Conservation (phyloP, 2,797 vertebrate species). For the Sebastes minor region DNA sequence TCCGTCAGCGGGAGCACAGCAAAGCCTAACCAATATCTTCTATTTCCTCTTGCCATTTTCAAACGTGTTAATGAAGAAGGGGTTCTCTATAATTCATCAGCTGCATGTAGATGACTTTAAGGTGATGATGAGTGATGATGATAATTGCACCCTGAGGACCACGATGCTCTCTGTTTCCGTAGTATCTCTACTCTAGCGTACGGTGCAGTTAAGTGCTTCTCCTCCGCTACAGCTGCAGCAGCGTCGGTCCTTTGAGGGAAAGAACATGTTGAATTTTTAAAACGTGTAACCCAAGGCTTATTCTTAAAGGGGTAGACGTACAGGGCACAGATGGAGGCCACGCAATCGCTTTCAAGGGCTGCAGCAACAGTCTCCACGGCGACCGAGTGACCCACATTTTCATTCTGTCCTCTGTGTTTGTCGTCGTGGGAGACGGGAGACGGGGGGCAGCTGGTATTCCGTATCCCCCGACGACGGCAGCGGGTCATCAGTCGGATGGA, state of each 20-base stretch:
- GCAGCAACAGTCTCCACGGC: slow-evolving; percentile 52
- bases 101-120: neutral
- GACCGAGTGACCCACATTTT: slow-evolving; percentile 68
- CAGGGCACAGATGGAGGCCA: slow-evolving; percentile 29
- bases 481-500: slow-evolving; percentile 1
- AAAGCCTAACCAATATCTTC: neutral
- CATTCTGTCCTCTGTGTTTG: slow-evolving; percentile 28
- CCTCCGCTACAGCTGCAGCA: slow-evolving; percentile 29
- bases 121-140: neutral
- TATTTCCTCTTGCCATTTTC: neutral
- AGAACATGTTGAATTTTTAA: slow-evolving; percentile 64
- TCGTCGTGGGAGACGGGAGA: slow-evolving; percentile 27
- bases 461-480: slow-evolving; percentile 12
- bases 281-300: slow-evolving; percentile 47
- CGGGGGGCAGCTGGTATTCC: slow-evolving; percentile 30
- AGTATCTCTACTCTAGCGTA: slow-evolving; percentile 29
- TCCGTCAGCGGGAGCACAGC: neutral
- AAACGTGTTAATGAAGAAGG: neutral
- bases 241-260: slow-evolving; percentile 31
- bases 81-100: neutral
- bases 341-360: slow-evolving; percentile 27
- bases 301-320: slow-evolving; percentile 36
- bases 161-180: neutral
- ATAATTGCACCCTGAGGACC: slow-evolving; percentile 16
- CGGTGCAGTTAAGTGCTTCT: slow-evolving; percentile 7